Percentiles rank a stretch among this genome's conserved stretches.
These are phyloP conservation scores for Ypsolopha scabrella DNA, from an alignment of 2,888 invertebrate species.

Conservation along the genomic window DNA sequence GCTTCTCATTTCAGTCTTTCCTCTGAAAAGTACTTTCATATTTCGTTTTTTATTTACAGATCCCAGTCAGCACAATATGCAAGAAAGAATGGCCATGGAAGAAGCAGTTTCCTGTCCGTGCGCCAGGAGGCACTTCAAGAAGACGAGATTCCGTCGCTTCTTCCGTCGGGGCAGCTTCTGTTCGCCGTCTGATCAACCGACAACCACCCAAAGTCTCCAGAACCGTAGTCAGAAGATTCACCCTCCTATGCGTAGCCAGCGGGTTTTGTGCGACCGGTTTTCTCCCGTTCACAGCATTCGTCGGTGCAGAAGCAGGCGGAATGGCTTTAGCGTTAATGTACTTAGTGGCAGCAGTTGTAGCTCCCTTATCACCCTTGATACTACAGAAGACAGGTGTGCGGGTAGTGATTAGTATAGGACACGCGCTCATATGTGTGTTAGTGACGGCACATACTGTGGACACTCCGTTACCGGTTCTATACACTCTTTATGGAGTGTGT, in stretches of 20 bases:
- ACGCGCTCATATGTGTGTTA: slow-evolving; percentile 69
- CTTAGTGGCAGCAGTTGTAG: slow-evolving; percentile 69
- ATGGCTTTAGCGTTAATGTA: slow-evolving; percentile 73
- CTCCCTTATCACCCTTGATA: slow-evolving; percentile 54
- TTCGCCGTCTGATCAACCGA: slow-evolving; percentile 76
- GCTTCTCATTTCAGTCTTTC: too few relatives aligned
- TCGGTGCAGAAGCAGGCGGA: slow-evolving; percentile 70
- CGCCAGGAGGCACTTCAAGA: slow-evolving; percentile 31
- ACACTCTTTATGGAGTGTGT: slow-evolving; percentile 49
- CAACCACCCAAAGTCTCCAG: slow-evolving; percentile 61
- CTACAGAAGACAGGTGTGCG: slow-evolving; percentile 52
- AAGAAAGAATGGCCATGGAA: slow-evolving; percentile 64
- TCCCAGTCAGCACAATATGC: slow-evolving; percentile 52
- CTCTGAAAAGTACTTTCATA: too few relatives aligned
- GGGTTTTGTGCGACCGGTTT: slow-evolving; percentile 75
- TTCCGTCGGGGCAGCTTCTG: slow-evolving; percentile 82
- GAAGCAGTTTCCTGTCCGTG: slow-evolving; percentile 34
- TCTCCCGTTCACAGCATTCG: slow-evolving; percentile 67
- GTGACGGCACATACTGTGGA: slow-evolving; percentile 68
- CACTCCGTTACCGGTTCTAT: slow-evolving; percentile 42
- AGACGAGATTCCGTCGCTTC: slow-evolving; percentile 78
- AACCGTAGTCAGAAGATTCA: slow-evolving; percentile 55
- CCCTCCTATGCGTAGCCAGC: slow-evolving; percentile 70
- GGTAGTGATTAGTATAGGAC: slow-evolving; percentile 54
- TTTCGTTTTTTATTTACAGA: slow-evolving; percentile 20